phyloP scores from a whole-genome alignment of 2,888 invertebrate genomes.

The Nyleta sp. region DNA sequence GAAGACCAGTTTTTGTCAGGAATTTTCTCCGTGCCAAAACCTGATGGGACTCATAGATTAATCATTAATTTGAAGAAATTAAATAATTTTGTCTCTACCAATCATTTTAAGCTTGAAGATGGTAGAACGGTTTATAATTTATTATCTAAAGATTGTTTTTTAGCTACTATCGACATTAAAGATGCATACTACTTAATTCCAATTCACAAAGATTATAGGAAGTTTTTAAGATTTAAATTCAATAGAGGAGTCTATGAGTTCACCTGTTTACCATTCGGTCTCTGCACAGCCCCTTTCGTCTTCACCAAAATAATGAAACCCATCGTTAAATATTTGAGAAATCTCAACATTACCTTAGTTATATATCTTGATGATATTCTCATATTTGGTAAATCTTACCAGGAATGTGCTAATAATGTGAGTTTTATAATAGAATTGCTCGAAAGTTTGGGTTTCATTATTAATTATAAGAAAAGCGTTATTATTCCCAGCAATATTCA shows the following conservation, averaged over 20 bases:
- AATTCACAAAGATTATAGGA: slow-evolving; percentile 36
- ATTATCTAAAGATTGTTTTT: slow-evolving; percentile 18
- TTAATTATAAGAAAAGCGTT: slow-evolving; percentile 27
- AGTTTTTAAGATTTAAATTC: slow-evolving; percentile 63
- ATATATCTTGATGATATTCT: slow-evolving; percentile 56
- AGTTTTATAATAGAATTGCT: neutral
- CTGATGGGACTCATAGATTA: slow-evolving; percentile 42
- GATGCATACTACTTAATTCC: slow-evolving; percentile 33
- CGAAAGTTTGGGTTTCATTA: slow-evolving; percentile 29
- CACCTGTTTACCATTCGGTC: slow-evolving; percentile 61
- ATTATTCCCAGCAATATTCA: slow-evolving; percentile 86
- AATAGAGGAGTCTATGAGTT: slow-evolving; percentile 49
- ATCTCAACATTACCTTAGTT: slow-evolving; percentile 4
- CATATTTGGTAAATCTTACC: slow-evolving; percentile 9
- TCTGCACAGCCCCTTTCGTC: slow-evolving; percentile 42
- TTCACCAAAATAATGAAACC: slow-evolving; percentile 55
- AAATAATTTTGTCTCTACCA: slow-evolving; percentile 28
- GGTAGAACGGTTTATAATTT: slow-evolving; percentile 38
- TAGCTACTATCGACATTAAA: slow-evolving; percentile 46
- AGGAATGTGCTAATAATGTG: slow-evolving; percentile 27
- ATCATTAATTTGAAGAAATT: slow-evolving; percentile 14
- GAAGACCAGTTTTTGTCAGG: slow-evolving; percentile 43
- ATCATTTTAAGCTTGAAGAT: slow-evolving; percentile 59
- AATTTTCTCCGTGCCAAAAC: slow-evolving; percentile 28
- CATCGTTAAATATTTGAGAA: slow-evolving; percentile 33